phyloP scores from a whole-genome alignment of 1,140 invertebrate genomes.

The Nephotettix cincticeps region DNA sequence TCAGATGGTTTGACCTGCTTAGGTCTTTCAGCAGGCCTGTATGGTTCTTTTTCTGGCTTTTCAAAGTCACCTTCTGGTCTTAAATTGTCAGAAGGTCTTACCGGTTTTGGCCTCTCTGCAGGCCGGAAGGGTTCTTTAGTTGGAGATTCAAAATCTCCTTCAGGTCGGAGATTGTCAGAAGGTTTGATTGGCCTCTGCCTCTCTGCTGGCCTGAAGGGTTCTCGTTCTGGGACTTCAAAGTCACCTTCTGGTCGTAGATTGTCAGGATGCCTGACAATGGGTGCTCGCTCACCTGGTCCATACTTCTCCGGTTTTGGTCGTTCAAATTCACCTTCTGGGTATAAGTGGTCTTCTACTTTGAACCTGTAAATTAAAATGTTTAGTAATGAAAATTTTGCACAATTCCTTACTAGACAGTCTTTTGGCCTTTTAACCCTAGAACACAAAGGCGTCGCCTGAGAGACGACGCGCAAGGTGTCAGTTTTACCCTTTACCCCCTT shows the following conservation, averaged over 20 bases:
- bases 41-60: conserved; percentile 39
- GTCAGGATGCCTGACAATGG: conserved; percentile 56
- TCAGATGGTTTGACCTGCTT: conserved; percentile 56
- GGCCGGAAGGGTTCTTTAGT: conserved; percentile 36
- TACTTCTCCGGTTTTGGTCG: conserved; percentile 38
- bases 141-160: conserved; percentile 54
- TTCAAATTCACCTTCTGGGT: conserved; percentile 53
- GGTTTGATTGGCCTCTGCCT: conserved; percentile 47
- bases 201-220: conserved; percentile 45
- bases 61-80: conserved; percentile 54
- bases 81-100: conserved; percentile 54
- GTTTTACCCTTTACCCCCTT: no score
- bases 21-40: conserved; percentile 39
- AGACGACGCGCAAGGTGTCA: no score
- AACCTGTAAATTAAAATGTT: background rate
- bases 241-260: conserved; percentile 64
- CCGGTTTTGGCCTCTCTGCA: conserved; percentile 47
- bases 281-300: conserved; percentile 39
- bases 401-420: no score
- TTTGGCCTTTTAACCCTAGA: no score
- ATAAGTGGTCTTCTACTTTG: conserved; percentile 49
- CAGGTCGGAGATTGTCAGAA: conserved; percentile 45
- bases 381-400: no score
- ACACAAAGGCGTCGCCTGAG: no score
- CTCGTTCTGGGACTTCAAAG: conserved; percentile 53